Base-by-base conservation (phyloP, 1,140 invertebrate genomes). In the Portunus trituberculatus region DNA sequence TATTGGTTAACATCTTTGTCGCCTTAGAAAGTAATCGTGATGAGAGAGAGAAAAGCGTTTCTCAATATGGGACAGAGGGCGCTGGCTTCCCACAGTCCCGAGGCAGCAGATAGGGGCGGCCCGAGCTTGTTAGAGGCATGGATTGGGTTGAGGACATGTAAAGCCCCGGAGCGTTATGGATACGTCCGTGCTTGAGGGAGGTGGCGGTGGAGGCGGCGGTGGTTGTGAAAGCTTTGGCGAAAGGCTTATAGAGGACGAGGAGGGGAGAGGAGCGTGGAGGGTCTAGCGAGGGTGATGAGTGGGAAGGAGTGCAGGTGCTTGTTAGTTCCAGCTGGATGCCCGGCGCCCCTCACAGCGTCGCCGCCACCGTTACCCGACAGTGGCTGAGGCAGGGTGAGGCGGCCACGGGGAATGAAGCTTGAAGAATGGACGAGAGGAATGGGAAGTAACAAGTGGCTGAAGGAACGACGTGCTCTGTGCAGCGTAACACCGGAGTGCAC, bases 281-380 rank as follows among this genome's bases (percentile, higher is more conserved):
- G 67, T 12, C 6, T 7, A 1, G 67, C 20, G 67, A 76, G 67
- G 67, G 67, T 76, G 67, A 76, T 76, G 67, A 76, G 67, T 76
- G 67, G 67, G 67, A 76, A n/a, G 67, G n/a, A 76, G 67, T 76
- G 67, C 67, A n/a, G 67, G 67, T 87, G 84, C 84, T 87, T 87
- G 84, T 87, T 87, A 87, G 84, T 87, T 87, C 84, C 84, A 87
- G 84, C 31, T 46, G 84, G 39, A 46, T 46, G 84, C 84, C 39
- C 31, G 39, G 31, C 31, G 84, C 39, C 31, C 39, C 84, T 87
- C 39, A n/a, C 84, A 46, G 39, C 31, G 83, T 10, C 83, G 31
- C 31, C 31, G 31, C 84, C 84, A 31, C 84, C 84, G 84, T 87
- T 87, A 87, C 31, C 84, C 84, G 14, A 25, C 25, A n/a, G 67